phyloP scores from a whole-genome alignment of 2,888 invertebrate genomes.

The Leptura quadrifasciata region DNA sequence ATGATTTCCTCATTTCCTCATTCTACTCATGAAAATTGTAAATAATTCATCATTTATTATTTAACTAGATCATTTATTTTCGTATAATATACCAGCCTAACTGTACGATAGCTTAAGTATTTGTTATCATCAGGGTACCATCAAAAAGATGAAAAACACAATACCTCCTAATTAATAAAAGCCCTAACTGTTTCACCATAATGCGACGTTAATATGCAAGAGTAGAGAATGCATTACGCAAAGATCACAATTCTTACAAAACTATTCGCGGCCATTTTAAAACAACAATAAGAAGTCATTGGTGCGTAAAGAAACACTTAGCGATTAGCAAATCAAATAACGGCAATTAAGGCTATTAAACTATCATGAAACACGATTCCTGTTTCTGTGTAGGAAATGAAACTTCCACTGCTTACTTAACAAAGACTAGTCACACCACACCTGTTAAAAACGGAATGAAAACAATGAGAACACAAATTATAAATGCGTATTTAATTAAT shows the following conservation, averaged over 20 bases:
- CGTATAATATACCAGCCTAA: neutral
- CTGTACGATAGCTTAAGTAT: neutral
- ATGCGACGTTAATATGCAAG: constrained; percentile 8
- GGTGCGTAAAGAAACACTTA: constrained; percentile 61
- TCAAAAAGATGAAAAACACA: neutral
- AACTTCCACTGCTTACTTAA: constrained; percentile 49
- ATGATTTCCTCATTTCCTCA: no score
- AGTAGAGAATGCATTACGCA: constrained; percentile 23
- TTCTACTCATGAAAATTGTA: no score
- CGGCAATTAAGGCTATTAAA: constrained; percentile 63
- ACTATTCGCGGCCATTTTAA: constrained; percentile 57
- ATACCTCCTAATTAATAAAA: constrained; percentile 15
- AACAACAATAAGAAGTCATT: constrained; percentile 56
- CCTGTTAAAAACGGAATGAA: constrained; percentile 46
- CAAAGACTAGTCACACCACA: constrained; percentile 40
- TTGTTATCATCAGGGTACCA: neutral
- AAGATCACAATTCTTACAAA: constrained; percentile 11
- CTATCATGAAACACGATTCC: constrained; percentile 59
- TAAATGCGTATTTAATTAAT: constrained; percentile 49
- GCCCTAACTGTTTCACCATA: constrained; percentile 24
- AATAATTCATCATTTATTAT: no score
- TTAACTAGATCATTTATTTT: neutral
- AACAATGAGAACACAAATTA: constrained; percentile 48
- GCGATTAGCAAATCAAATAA: constrained; percentile 65
- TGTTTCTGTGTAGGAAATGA: constrained; percentile 58